These are phyloP conservation scores for Noctua janthe DNA, from an alignment of 2,888 invertebrate species.

Conservation along the genomic window DNA sequence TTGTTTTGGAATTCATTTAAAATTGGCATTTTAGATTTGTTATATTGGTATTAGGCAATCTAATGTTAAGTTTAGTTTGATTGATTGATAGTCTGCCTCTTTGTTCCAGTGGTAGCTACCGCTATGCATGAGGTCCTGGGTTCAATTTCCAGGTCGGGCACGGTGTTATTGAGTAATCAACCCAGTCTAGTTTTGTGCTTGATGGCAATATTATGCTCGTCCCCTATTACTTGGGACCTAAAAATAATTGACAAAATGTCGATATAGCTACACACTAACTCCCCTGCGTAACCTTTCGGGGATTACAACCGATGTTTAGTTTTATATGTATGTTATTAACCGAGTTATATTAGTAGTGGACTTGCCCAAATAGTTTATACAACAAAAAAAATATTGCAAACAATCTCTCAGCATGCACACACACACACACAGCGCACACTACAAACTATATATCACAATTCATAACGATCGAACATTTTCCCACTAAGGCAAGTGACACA, in stretches of 20 bases:
- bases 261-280: neutral
- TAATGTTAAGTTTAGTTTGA: neutral
- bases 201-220: neutral
- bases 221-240: neutral
- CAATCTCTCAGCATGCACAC: neutral
- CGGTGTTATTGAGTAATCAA: neutral
- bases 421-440: neutral
- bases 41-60: neutral
- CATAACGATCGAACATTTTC: conserved; percentile 52
- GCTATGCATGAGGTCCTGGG: neutral
- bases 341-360: neutral
- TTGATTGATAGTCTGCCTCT: neutral
- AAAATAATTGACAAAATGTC: neutral
- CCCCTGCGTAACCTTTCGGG: neutral
- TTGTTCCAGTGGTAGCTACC: neutral
- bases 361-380: neutral
- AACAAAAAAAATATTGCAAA: neutral
- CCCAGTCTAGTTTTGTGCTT: neutral
- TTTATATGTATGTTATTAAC: neutral
- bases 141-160: neutral
- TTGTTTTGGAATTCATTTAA: conserved; percentile 30
- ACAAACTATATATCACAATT: conserved; percentile 36
- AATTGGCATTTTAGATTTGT: conserved; percentile 19
- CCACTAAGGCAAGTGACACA: conserved; percentile 66
- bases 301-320: neutral